Base-by-base conservation (phyloP, 2,888 invertebrate genomes). In the Leptinotarsa juncta region DNA sequence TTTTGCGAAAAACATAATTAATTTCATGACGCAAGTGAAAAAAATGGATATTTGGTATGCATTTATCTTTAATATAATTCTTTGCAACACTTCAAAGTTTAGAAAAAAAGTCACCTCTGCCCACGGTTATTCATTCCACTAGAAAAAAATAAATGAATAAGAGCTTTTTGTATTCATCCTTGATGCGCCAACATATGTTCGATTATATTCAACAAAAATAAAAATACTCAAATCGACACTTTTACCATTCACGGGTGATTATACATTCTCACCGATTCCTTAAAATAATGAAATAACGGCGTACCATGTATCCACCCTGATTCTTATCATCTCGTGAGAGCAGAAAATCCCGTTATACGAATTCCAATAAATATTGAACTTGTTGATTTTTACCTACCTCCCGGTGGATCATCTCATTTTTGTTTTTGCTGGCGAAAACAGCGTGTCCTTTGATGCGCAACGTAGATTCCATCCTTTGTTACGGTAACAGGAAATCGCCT, bases 381-480 rank as follows among this genome's bases (percentile, higher is more conserved):
- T 42, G 72, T 66, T n/a, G 51, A 72, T 78, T 76, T 78, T 78
- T 70, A 65, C 67, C 65, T 57, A 51, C 67, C 67, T 55, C 67
- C 26, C 57, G 57, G 65, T 23, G 55, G 55, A 50, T 49, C 71
- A 65, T 50, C 65, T 69, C 42, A 20, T 20, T 69, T 57, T 57
- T 69, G 42, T 57, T 69, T 57, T 57, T 32, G 68, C 32, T 32
- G 68, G 53, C 53, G 68, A 77, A 71, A 72, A 72, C 74, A 20
- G 67, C 76, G 77, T 76, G 70, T 70, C 74, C 78, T 75, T 53
- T 73, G 70, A 78, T 72, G 78, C 79, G 78, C 77, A 78, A 77
- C 72, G 72, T 53, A 49, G 72, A 73, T 74, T n/a, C 48, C 69
- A 71, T 68, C 71, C 71, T 65, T 73, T 69, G 66, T 74, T 68